Evolutionary conservation across 2,797 vertebrate genomes (phyloP).

Genomic region (Myotis daubentonii): DNA sequence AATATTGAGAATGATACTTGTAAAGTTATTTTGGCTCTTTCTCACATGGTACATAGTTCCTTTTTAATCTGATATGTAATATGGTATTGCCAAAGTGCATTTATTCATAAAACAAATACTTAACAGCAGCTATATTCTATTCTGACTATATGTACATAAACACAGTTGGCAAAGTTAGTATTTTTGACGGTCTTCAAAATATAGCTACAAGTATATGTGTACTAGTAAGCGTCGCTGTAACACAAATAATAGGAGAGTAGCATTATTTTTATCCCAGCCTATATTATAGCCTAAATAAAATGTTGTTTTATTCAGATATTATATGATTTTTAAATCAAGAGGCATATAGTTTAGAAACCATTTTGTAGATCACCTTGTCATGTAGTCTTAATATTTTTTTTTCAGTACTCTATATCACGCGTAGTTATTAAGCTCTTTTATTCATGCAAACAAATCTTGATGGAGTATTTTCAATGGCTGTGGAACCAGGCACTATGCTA

Average conservation of each 20-base stretch:
- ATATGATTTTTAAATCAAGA: constrained; percentile 44
- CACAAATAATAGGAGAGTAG: background rate
- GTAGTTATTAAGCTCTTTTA: background rate
- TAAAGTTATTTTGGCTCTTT: background rate
- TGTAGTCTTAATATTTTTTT: constrained; percentile 21
- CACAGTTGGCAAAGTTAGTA: background rate
- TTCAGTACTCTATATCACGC: background rate
- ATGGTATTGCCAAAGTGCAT: constrained; percentile 7
- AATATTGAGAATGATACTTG: background rate
- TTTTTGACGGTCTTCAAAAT: background rate
- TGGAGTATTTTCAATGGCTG: background rate
- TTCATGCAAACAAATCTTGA: background rate
- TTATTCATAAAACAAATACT: constrained; percentile 8
- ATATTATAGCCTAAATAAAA: background rate
- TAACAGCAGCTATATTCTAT: background rate
- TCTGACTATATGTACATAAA: background rate
- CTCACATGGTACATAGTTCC: background rate
- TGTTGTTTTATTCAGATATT: background rate
- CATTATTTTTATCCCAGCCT: background rate
- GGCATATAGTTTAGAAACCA: background rate
- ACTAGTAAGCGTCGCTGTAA: background rate
- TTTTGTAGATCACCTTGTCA: constrained; percentile 2
- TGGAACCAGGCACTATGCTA: background rate
- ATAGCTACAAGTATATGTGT: background rate
- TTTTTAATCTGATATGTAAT: background rate